phyloP scores from a whole-genome alignment of 1,140 invertebrate species.

The Euwallacea similis region DNA sequence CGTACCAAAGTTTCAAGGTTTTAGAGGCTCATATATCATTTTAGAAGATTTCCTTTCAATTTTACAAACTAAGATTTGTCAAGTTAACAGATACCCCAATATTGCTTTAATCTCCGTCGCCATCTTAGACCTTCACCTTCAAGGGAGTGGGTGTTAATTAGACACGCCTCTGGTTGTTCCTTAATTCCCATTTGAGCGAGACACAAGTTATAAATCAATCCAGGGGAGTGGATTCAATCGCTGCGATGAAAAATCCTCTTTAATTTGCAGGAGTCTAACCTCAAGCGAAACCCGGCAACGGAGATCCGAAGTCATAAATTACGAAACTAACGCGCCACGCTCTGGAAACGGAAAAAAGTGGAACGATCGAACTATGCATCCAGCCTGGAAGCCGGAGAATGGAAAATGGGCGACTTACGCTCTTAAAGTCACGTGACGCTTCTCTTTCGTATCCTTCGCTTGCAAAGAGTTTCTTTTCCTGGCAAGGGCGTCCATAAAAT shows the following conservation, averaged over 20 bases:
- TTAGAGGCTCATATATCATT: no score
- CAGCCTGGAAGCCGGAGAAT: constrained; percentile 17
- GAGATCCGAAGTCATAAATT: constrained; percentile 46
- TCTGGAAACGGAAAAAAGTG: constrained; percentile 25
- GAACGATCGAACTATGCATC: constrained; percentile 31
- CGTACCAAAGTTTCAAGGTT: no score
- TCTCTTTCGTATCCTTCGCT: constrained; percentile 15
- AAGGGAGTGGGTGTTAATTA: no score
- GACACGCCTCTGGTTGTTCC: no score
- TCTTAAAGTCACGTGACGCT: constrained; percentile 25
- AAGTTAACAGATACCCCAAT: no score
- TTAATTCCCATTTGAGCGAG: neutral
- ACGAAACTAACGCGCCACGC: constrained; percentile 34
- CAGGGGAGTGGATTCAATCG: constrained; percentile 50
- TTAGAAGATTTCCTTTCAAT: no score
- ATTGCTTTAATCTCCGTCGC: no score
- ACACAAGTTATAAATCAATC: constrained; percentile 46
- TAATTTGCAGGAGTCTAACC: constrained; percentile 50
- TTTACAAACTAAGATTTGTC: no score
- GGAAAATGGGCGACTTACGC: constrained; percentile 28
- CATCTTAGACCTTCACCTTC: no score
- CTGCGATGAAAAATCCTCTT: constrained; percentile 52
- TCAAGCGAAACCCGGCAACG: constrained; percentile 40
- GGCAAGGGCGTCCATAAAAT: constrained; percentile 6
- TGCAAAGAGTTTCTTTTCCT: constrained; percentile 21